These are phyloP conservation scores for Saccopteryx leptura DNA, from an alignment of 2,113 vertebrate genomes.

Conservation along the genomic window DNA sequence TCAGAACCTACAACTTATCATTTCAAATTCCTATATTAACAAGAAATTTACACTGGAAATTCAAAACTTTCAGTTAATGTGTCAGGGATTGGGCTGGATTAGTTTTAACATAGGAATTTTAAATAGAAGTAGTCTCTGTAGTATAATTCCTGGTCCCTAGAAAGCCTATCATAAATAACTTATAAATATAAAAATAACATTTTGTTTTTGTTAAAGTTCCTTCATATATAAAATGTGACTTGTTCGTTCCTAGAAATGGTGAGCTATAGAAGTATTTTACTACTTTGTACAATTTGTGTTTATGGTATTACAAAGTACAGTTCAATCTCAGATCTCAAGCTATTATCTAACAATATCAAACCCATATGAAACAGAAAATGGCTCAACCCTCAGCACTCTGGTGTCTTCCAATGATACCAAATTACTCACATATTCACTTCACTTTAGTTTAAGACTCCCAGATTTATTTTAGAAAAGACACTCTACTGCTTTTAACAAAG, in stretches of 20 bases:
- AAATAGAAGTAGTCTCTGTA: slow-evolving; percentile 24
- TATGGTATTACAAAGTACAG: slow-evolving; percentile 32
- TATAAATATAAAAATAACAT: slow-evolving; percentile 59
- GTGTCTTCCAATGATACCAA: slow-evolving; percentile 57
- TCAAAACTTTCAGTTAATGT: slow-evolving; percentile 46
- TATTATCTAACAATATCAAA: slow-evolving; percentile 49
- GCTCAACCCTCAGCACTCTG: slow-evolving; percentile 51
- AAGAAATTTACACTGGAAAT: slow-evolving; percentile 56
- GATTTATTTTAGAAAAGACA: slow-evolving; percentile 61
- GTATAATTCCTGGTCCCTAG: slow-evolving; percentile 40
- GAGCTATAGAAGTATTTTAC: slow-evolving; percentile 34
- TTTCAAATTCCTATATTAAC: slow-evolving; percentile 59
- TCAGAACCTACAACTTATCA: slow-evolving; percentile 43
- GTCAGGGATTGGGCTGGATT: slow-evolving; percentile 26
- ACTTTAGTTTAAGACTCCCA: slow-evolving; percentile 34
- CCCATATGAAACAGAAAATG: slow-evolving; percentile 64
- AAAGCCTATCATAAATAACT: slow-evolving; percentile 57
- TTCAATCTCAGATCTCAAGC: background rate
- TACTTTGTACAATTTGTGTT: slow-evolving; percentile 36
- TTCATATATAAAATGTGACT: slow-evolving; percentile 26
- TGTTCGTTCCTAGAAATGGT: slow-evolving; percentile 33
- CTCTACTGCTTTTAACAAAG: slow-evolving; percentile 50
- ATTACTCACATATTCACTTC: slow-evolving; percentile 15
- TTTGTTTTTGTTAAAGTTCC: slow-evolving; percentile 45
- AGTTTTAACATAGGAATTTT: slow-evolving; percentile 67